These are phyloP conservation scores for Porites lutea DNA, from an alignment of 64 coral and sea anemone genomes.

Conservation along the genomic window DNA sequence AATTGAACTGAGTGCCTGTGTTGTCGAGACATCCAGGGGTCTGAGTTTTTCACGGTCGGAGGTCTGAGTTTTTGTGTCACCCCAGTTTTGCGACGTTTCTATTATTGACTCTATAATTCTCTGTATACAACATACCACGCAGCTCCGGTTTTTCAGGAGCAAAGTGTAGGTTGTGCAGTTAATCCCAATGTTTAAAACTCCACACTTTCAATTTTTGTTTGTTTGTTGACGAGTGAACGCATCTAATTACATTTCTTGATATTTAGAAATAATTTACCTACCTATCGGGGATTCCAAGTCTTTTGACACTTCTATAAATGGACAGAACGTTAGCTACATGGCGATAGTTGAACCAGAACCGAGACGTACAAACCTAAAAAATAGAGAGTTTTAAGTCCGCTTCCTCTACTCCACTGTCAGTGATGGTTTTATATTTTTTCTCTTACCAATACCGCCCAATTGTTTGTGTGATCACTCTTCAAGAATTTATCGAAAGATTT, in stretches of 20 bases:
- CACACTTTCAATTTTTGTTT: neutral
- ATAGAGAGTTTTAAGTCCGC: neutral
- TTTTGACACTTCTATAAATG: conserved; percentile 97
- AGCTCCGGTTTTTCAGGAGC: too few species aligned
- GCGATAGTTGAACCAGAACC: conserved; percentile 99
- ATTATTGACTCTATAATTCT: too few species aligned
- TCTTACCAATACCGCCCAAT: conserved; percentile 96
- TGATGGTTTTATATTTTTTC: neutral
- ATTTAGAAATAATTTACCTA: conserved; percentile 49
- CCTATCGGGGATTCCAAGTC: conserved; percentile 99
- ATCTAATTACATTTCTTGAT: neutral
- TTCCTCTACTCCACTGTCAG: neutral
- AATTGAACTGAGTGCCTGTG: too few species aligned
- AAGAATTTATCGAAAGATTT: conserved; percentile 65
- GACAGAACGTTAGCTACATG: conserved; percentile 98
- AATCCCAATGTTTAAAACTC: too few species aligned
- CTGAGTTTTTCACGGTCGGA: too few species aligned
- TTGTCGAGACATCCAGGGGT: too few species aligned
- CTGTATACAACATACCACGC: too few species aligned
- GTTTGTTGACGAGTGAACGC: too few species aligned
- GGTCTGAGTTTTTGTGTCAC: too few species aligned
- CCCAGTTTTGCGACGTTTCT: too few species aligned
- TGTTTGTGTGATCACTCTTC: conserved; percentile 93
- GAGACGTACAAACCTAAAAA: conserved; percentile 91
- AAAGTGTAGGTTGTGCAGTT: too few species aligned